Evolutionary conservation across 92 coral and sea anemone species (phyloP).

Genomic region (Metridium senile): DNA sequence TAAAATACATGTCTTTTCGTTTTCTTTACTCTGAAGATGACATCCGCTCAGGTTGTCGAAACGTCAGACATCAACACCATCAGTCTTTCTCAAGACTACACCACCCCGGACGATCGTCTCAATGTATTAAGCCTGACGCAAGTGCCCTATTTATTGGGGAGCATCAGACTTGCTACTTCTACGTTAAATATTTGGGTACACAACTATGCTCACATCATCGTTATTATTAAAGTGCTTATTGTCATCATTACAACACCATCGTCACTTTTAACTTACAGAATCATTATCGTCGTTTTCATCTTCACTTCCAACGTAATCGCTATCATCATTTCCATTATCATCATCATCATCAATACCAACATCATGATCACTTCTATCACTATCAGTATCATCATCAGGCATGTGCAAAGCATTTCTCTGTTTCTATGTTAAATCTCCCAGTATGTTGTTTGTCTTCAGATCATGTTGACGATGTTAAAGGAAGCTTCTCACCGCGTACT

Average conservation of each 20-base stretch:
- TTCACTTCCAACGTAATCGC: neutral
- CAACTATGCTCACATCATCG: neutral
- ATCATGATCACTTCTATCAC: too few relatives aligned
- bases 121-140: too few relatives aligned
- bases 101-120: too few relatives aligned
- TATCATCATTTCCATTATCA: neutral
- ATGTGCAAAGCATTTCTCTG: too few relatives aligned
- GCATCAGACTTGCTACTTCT: too few relatives aligned
- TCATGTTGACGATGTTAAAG: constrained; percentile 74
- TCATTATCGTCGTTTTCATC: neutral
- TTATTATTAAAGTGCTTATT: neutral
- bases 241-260: neutral
- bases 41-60: too few relatives aligned
- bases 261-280: neutral
- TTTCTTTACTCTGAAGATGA: too few relatives aligned
- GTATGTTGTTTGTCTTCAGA: constrained; percentile 57
- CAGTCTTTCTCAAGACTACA: too few relatives aligned
- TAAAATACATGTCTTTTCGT: too few relatives aligned
- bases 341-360: neutral
- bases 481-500: constrained; percentile 87
- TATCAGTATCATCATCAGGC: neutral
- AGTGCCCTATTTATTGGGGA: too few relatives aligned
- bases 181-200: too few relatives aligned
- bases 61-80: too few relatives aligned
- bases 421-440: constrained; percentile 1